Percentiles rank a stretch among this genome's conserved stretches.
Conservation (phyloP, 2,113 vertebrate species). For the Gobius niger region DNA sequence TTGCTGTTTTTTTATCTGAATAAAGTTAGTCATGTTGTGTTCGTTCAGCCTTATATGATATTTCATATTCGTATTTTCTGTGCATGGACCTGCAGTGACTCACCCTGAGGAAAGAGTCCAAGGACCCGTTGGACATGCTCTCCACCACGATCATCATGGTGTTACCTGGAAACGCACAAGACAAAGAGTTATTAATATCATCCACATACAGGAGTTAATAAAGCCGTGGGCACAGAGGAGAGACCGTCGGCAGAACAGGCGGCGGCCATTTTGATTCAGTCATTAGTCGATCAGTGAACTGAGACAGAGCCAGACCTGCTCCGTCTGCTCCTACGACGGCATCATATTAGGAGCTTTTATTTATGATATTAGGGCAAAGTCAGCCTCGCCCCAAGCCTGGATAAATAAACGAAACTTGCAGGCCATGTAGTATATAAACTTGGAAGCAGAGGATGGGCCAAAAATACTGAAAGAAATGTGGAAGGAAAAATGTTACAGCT, state of each 20-base stretch:
- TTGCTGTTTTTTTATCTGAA: no score
- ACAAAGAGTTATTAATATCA: background rate
- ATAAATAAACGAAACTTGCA: constrained; percentile 61
- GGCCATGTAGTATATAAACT: no score
- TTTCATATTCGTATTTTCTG: no score
- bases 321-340: no score
- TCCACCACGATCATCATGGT: constrained; percentile 94
- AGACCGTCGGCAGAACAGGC: constrained; percentile 26
- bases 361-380: no score
- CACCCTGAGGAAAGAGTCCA: constrained; percentile 93
- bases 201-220: background rate
- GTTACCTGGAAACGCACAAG: constrained; percentile 77
- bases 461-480: no score
- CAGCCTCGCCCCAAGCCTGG: background rate
- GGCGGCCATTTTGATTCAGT: constrained; percentile 51
- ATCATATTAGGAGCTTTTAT: no score
- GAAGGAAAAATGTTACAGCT: no score
- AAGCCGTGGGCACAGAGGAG: constrained; percentile 8
- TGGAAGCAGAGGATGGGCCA: no score
- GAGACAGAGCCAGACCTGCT: constrained; percentile 54
- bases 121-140: constrained; percentile 86
- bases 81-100: no score
- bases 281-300: constrained; percentile 66
- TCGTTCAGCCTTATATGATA: no score
- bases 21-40: no score